A percentile compares a stretch with the other conserved stretches of the same genome.
phyloP scores from a whole-genome alignment of 2,113 vertebrate species.

The Synchiropus splendidus region DNA sequence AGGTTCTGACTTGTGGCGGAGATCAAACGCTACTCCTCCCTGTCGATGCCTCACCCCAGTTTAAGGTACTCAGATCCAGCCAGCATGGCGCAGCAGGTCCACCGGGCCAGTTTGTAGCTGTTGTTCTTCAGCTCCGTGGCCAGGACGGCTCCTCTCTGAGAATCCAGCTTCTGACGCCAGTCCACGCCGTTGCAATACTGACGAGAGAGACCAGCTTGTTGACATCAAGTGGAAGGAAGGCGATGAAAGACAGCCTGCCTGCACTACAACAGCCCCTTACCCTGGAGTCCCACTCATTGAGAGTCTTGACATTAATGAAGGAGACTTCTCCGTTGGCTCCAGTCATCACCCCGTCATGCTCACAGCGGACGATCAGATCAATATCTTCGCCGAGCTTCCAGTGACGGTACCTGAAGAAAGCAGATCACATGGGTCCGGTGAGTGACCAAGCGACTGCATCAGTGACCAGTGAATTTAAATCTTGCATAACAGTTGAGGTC shows the following conservation, averaged over 20 bases:
- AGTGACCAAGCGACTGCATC: constrained; percentile 9
- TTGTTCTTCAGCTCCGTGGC: constrained; percentile 98
- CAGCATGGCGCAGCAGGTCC: constrained; percentile 93
- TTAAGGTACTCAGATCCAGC: constrained; percentile 96
- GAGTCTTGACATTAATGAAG: constrained; percentile 95
- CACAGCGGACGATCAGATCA: constrained; percentile 93
- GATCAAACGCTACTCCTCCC: neutral
- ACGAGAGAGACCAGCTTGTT: neutral
- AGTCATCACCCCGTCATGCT: constrained; percentile 95
- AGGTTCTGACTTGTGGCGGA: neutral
- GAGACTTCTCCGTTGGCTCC: constrained; percentile 96
- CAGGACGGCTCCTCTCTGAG: constrained; percentile 92
- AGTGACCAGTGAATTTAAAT: too few species aligned
- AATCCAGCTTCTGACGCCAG: constrained; percentile 98
- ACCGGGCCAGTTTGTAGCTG: constrained; percentile 96
- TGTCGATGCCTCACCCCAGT: constrained; percentile 76
- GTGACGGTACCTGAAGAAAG: constrained; percentile 79
- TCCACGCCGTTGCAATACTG: constrained; percentile 96
- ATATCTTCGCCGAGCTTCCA: constrained; percentile 98
- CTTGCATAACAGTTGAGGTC: too few species aligned
- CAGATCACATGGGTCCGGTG: neutral
- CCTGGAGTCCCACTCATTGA: constrained; percentile 98
- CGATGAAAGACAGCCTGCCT: too few species aligned
- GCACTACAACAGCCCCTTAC: constrained; percentile 61
- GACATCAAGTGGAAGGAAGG: neutral